Percentiles rank a stretch among this genome's conserved stretches.
Evolutionary conservation across 2,797 vertebrate genomes (phyloP).

Genomic region (Australoheros facetus): DNA sequence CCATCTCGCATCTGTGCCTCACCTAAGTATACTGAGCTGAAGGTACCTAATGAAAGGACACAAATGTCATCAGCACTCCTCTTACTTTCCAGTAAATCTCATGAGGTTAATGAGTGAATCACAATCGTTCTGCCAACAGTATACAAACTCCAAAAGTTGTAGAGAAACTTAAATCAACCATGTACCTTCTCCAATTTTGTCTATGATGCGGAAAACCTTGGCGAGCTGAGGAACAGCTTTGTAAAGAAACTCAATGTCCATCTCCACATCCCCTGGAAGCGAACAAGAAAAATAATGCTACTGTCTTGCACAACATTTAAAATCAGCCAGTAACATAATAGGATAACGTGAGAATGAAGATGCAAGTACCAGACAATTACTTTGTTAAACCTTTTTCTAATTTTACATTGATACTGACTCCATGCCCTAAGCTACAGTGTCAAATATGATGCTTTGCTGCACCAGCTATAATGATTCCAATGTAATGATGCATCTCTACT

Average conservation of each 20-base stretch:
- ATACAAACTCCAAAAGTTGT: not conserved
- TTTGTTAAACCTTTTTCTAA: too few species aligned
- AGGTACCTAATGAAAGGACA: conserved; percentile 85
- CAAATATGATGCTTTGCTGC: not conserved
- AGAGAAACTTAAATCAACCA: not conserved
- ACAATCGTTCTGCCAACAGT: not conserved
- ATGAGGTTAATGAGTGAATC: not conserved
- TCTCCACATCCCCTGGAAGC: conserved; percentile 81
- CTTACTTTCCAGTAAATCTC: not conserved
- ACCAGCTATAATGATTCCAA: not conserved
- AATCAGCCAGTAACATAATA: too few species aligned
- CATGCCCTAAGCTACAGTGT: not conserved
- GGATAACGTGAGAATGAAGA: not conserved
- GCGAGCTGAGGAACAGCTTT: conserved; percentile 91
- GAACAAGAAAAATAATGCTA: not conserved
- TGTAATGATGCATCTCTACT: not conserved
- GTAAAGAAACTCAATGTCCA: conserved; percentile 90
- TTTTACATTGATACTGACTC: not conserved
- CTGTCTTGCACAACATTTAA: not conserved
- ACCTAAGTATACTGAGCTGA: conserved; percentile 97
- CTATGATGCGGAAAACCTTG: conserved; percentile 87
- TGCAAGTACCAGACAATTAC: too few species aligned
- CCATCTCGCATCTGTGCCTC: conserved; percentile 87
- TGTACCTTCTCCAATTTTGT: conserved; percentile 97
- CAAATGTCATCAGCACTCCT: not conserved